phyloP scores from a whole-genome alignment of 1,140 invertebrate species.

The Drosophila ananassae region DNA sequence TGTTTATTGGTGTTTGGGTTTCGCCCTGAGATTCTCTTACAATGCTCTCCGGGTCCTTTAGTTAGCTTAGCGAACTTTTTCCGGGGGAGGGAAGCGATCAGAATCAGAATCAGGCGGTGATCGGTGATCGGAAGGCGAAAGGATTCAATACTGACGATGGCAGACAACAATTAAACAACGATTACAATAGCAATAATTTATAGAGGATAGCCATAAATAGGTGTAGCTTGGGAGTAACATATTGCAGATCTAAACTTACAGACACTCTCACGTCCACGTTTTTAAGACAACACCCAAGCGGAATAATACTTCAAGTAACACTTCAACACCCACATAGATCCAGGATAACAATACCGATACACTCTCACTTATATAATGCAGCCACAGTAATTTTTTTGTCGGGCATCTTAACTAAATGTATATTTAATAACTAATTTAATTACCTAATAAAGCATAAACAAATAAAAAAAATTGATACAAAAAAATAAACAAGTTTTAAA shows the following conservation, averaged over 20 bases:
- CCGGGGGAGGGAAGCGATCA: background rate
- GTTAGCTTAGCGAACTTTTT: constrained; percentile 38
- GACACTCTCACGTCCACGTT: constrained; percentile 24
- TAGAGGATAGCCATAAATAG: constrained; percentile 29
- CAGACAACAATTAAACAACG: constrained; percentile 36
- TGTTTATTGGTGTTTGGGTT: constrained; percentile 28
- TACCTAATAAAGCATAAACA: constrained; percentile 35
- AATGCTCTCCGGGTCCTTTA: constrained; percentile 18
- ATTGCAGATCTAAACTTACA: constrained; percentile 18
- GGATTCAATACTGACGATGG: constrained; percentile 7
- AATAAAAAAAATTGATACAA: constrained; percentile 30
- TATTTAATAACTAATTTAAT: constrained; percentile 77
- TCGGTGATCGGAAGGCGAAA: background rate
- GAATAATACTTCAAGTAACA: background rate
- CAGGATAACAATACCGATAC: constrained; percentile 7
- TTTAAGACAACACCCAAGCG: constrained; percentile 23
- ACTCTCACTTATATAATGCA: constrained; percentile 23
- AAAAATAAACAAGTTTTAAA: constrained; percentile 52
- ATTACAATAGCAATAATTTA: constrained; percentile 46
- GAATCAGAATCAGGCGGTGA: background rate
- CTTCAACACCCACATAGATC: background rate
- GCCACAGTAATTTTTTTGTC: constrained; percentile 47
- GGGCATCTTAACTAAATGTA: constrained; percentile 72
- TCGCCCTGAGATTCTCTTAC: constrained; percentile 7
- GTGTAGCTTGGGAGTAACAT: constrained; percentile 4